Evolutionary conservation across 2,113 vertebrate species (phyloP).

Genomic region (Dicentrarchus labrax): DNA sequence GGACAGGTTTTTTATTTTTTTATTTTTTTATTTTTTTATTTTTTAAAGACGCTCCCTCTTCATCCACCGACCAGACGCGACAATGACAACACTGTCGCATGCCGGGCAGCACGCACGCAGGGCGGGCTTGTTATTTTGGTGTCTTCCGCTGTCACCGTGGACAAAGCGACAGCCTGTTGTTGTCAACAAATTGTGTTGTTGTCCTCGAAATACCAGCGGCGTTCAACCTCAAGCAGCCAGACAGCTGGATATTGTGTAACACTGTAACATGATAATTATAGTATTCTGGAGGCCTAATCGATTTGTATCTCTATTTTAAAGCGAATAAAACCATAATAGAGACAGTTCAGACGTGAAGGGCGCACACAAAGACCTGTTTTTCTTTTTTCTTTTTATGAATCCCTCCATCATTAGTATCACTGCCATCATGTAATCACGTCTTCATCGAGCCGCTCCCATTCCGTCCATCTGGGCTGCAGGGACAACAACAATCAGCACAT

Average conservation of each 20-base stretch:
- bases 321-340: too few relatives aligned
- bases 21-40: neutral
- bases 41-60: neutral
- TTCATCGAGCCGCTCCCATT: slow-evolving; percentile 23
- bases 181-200: slow-evolving; percentile 41
- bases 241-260: slow-evolving; percentile 36
- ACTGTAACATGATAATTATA: too few relatives aligned
- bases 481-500: neutral
- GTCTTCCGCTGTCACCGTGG: slow-evolving; percentile 24
- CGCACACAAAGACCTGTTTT: slow-evolving; percentile 1
- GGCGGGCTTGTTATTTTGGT: slow-evolving; percentile 26
- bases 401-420: slow-evolving; percentile 18
- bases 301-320: neutral
- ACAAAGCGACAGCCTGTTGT: slow-evolving; percentile 69
- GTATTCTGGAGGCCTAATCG: neutral
- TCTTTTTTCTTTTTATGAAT: neutral
- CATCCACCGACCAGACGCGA: slow-evolving; percentile 12
- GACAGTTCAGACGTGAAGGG: neutral
- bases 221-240: neutral
- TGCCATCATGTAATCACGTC: neutral
- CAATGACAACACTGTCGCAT: slow-evolving; percentile 62
- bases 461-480: neutral
- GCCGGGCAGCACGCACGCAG: slow-evolving; percentile 32
- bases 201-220: slow-evolving; percentile 15
- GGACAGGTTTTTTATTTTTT: slow-evolving; percentile 1